Evolutionary conservation across 1,140 invertebrate species (phyloP).

Genomic region (Aphaenogaster floridana): DNA sequence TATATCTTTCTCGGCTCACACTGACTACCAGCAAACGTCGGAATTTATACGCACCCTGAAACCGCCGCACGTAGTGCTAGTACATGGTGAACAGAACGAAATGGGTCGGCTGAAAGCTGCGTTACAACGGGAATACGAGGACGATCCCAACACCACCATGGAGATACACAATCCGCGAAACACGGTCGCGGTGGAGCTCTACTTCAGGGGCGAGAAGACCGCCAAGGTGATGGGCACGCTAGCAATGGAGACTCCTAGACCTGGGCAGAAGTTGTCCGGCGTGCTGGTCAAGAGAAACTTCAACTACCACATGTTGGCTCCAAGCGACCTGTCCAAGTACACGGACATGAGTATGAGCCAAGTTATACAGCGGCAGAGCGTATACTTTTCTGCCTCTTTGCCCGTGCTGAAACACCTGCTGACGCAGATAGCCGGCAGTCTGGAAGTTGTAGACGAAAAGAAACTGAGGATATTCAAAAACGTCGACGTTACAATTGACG

Average conservation of each 20-base stretch:
- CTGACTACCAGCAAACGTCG: constrained; percentile 99
- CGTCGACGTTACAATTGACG: constrained; percentile 94
- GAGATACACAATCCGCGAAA: constrained; percentile 98
- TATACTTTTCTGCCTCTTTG: constrained; percentile 94
- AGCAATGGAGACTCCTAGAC: constrained; percentile 93
- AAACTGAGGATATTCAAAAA: constrained; percentile 92
- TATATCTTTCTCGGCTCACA: constrained; percentile 99
- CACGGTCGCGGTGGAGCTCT: constrained; percentile 96
- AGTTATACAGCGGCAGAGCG: constrained; percentile 96
- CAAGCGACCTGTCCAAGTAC: constrained; percentile 97
- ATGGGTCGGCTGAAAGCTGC: constrained; percentile 98
- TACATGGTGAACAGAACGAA: constrained; percentile 99
- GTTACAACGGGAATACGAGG: constrained; percentile 97
- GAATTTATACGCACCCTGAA: constrained; percentile 98
- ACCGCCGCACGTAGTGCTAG: constrained; percentile 98
- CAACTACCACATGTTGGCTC: constrained; percentile 98
- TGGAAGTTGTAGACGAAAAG: constrained; percentile 92
- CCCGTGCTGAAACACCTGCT: constrained; percentile 94
- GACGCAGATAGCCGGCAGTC: constrained; percentile 93
- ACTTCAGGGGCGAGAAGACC: constrained; percentile 98
- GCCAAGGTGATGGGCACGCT: constrained; percentile 98
- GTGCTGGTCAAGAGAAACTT: constrained; percentile 99
- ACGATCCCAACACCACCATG: constrained; percentile 95
- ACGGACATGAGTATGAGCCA: constrained; percentile 98
- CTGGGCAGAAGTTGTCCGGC: constrained; percentile 94